Evolutionary conservation across 2,888 invertebrate genomes (phyloP), one percentile per base, ranked within the genome.

Genomic region (Ophioninae sp.): DNA sequence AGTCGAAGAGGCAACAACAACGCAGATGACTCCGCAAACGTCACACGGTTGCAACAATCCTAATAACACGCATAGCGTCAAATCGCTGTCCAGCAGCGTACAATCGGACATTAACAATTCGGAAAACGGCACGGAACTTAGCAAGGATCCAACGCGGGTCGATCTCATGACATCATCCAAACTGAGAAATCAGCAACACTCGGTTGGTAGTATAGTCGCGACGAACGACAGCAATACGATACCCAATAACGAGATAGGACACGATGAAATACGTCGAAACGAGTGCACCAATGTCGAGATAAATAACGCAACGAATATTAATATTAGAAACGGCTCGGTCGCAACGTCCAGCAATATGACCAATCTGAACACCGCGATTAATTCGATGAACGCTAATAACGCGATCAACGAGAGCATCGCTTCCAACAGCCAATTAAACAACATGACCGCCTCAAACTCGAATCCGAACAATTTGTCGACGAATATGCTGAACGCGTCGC

Each of bases 301-400:
- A 80, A 93, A 93, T 80, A 93, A 93, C 85, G 92, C 91, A 85
- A 93, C 93, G 83, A 93, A 93, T 85, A 93, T 93, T 84, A 92
- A 92, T 86, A 93, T 93, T 81, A 91, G 88, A 84, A 92, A 93
- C 74, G 91, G 91, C 10, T 90, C 90, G 6, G 88, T 83, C 20
- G 86, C 88, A 10, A 91, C 88, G 44, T 88, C 89, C 2, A 89
- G 89, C 77, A 91, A 91, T 72, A 91, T 91, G 89, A 89, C 88
- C 37, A 92, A 88, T 85, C 79, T 91, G 61, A 92, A 91, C 69
- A 89, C 90, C 30, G 91, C 91, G 64, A 92, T 91, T 13, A 91
- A 89, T 64, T 90, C 91, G 41, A 89, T 89, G 3, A 92, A 92
- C 67, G 91, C 92, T 6, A 92, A 92, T 79, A 92, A 93, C 76